Conservation (phyloP, 2,113 vertebrate species). For the Corythornis cristatus region DNA sequence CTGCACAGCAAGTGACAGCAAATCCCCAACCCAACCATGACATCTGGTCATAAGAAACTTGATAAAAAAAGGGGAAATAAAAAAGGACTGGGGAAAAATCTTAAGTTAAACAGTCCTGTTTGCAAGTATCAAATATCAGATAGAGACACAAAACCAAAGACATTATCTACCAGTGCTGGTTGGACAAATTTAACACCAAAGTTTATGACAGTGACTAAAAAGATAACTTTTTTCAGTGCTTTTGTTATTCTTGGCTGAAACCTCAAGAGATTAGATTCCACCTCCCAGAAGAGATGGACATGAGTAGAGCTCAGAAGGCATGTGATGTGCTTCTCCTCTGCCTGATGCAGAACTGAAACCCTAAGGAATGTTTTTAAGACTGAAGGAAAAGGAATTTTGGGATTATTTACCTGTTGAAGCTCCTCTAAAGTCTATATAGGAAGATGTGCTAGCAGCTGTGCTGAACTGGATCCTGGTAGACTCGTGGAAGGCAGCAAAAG, state of each 20-base stretch:
- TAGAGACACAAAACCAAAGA: background rate
- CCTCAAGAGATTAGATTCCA: background rate
- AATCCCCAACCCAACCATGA: background rate
- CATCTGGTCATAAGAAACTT: background rate
- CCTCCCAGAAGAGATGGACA: background rate
- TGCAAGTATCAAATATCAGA: background rate
- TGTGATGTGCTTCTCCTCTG: background rate
- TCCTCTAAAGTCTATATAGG: background rate
- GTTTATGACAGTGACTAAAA: background rate
- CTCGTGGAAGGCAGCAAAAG: background rate
- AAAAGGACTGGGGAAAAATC: background rate
- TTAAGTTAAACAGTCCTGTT: background rate
- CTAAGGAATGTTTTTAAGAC: background rate
- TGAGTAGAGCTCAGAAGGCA: background rate
- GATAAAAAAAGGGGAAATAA: background rate
- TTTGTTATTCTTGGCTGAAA: background rate
- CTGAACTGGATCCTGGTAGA: background rate
- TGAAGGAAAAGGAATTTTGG: background rate
- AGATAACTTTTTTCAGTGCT: background rate
- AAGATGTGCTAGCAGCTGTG: background rate
- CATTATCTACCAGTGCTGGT: background rate
- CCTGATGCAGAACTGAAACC: background rate
- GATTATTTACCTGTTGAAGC: background rate
- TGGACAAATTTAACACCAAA: background rate
- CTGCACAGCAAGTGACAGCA: background rate